Conservation (phyloP, 1,140 invertebrate species). For the Hesperophylax magnus region DNA sequence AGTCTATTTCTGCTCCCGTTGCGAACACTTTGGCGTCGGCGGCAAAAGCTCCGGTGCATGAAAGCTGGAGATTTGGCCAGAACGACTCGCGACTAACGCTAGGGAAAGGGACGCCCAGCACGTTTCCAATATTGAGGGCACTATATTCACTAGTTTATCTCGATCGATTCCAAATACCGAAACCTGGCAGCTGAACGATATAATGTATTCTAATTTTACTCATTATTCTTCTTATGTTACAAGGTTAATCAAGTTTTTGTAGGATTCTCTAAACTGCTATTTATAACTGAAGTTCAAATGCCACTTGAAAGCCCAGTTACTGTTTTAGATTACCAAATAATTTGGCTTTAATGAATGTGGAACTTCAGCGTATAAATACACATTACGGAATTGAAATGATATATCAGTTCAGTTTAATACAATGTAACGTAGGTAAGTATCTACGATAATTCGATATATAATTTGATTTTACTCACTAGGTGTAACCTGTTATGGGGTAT, state of each 20-base stretch:
- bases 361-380: too few species aligned
- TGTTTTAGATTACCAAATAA: too few species aligned
- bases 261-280: too few species aligned
- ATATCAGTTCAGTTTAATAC: too few species aligned
- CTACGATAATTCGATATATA: too few species aligned
- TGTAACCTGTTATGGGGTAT: too few species aligned
- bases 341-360: too few species aligned
- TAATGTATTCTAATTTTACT: conserved; percentile 14
- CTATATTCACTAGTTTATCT: neutral
- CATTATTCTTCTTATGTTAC: conserved; percentile 12
- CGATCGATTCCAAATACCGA: conserved; percentile 6
- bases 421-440: too few species aligned
- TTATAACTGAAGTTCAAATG: too few species aligned
- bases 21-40: conserved; percentile 42
- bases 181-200: neutral
- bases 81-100: neutral
- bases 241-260: neutral
- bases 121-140: neutral
- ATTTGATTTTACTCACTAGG: too few species aligned
- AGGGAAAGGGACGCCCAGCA: neutral
- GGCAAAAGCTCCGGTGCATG: conserved; percentile 38
- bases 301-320: too few species aligned
- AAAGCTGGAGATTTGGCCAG: neutral
- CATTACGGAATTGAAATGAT: too few species aligned
- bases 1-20: conserved; percentile 38